Conservation (phyloP, 1,140 invertebrate species). For the Alviniconcha marisindica region DNA sequence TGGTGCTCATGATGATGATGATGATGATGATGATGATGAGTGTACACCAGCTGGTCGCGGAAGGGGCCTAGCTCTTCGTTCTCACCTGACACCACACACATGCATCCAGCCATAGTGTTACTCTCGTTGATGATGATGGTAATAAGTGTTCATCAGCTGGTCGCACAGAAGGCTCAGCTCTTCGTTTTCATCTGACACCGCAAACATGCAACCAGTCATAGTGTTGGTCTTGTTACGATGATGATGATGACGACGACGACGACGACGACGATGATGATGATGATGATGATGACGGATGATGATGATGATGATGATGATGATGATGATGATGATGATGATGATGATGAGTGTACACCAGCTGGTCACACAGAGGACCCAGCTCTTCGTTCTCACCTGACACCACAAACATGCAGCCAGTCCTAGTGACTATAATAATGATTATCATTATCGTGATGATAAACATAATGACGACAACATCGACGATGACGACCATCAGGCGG, state of each 20-base stretch:
- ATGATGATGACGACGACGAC: slow-evolving; percentile 19
- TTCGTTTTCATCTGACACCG: neutral
- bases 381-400: too few relatives aligned
- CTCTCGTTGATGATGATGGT: slow-evolving; percentile 74
- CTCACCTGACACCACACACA: neutral
- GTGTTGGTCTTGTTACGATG: neutral
- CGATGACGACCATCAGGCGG: too few relatives aligned
- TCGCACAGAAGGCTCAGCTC: slow-evolving; percentile 57
- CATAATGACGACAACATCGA: slow-evolving; percentile 2
- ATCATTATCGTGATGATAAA: slow-evolving; percentile 39
- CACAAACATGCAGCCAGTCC: slow-evolving; percentile 8
- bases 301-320: slow-evolving; percentile 37
- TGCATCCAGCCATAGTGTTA: too few relatives aligned
- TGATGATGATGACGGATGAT: slow-evolving; percentile 35
- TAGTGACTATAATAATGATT: slow-evolving; percentile 38
- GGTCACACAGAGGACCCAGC: too few relatives aligned
- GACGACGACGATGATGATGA: slow-evolving; percentile 39
- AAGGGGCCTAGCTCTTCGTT: slow-evolving; percentile 33
- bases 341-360: neutral
- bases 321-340: slow-evolving; percentile 32
- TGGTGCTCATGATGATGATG: slow-evolving; percentile 34
- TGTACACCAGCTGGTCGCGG: slow-evolving; percentile 77
- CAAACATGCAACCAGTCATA: too few relatives aligned
- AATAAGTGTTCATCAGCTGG: slow-evolving; percentile 80
- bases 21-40: slow-evolving; percentile 53